Percentiles rank a stretch among this genome's conserved stretches.
These are phyloP conservation scores for Siniperca undulata DNA, from an alignment of 2,797 vertebrate genomes.

Conservation along the genomic window DNA sequence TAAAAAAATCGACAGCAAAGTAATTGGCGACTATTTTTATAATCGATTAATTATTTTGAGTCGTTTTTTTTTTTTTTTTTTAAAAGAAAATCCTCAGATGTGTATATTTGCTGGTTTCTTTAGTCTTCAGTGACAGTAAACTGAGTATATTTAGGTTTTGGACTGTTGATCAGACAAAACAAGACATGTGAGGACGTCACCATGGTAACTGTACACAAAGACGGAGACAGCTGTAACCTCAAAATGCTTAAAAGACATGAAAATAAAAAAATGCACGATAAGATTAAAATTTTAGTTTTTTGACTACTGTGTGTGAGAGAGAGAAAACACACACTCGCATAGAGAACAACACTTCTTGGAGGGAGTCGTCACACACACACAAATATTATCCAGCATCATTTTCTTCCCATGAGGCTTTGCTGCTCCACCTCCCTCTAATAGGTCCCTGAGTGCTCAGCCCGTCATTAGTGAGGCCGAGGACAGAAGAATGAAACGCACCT, in stretches of 20 bases:
- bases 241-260: not conserved
- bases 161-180: too few species aligned
- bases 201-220: not conserved
- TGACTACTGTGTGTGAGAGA: too few species aligned
- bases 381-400: not conserved
- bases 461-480: not conserved
- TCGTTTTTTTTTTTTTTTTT: too few species aligned
- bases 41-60: not conserved
- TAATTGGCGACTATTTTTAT: not conserved
- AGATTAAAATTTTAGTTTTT: too few species aligned
- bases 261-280: too few species aligned
- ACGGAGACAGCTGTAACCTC: not conserved
- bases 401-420: constrained; percentile 49
- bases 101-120: too few species aligned
- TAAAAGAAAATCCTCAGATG: too few species aligned
- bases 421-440: constrained; percentile 62
- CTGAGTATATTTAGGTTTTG: too few species aligned
- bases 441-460: constrained; percentile 52
- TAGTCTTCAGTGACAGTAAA: too few species aligned
- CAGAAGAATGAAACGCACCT: not conserved
- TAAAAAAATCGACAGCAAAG: not conserved
- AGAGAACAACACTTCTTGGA: too few species aligned
- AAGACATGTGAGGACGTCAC: not conserved
- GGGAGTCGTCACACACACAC: too few species aligned
- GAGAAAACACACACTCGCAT: too few species aligned